Evolutionary conservation across 2,797 vertebrate genomes (phyloP), one percentile per base, ranked within the genome.

Genomic region (Naso thynnoides): DNA sequence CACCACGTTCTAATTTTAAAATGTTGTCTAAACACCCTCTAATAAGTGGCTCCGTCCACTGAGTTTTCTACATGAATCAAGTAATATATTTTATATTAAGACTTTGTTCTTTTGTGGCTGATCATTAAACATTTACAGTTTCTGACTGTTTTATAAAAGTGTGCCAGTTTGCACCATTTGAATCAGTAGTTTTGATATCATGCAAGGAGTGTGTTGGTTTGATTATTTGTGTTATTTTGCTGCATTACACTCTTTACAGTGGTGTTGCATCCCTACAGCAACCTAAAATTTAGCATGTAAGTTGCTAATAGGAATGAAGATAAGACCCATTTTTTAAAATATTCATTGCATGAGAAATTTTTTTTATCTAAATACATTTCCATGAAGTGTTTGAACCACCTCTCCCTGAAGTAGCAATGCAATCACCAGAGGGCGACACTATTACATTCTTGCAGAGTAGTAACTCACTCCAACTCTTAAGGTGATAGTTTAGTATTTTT

Each of bases 381-480:
- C 14, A 53, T 23, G 16, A 8, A 63, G 21, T 8, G 55, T 44
- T 69, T 29, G 33, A 60, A 48, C 8, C 38, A 9, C 47, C 6
- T 10, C 24, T 70, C 14, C 24, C 19, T 24, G 53, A 62, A 10
- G n/a, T 2, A 33, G 19, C 63, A 48, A 50, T 44, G 14, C 6
- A 26, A 8, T 85, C 85, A 86, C 41, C 48, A 81, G 79, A 78
- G 83, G 83, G 73, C 55, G 3, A 79, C 78, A 79, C 53, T 38
- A 10, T 49, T 53, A 45, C 10, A 0, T 62, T 45, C 6, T n/a
- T 41, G n/a, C n/a, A n/a, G n/a, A n/a, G n/a, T n/a, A n/a, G n/a
- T n/a, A n/a, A n/a, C n/a, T n/a, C n/a, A n/a, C n/a, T n/a, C n/a
- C n/a, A n/a, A n/a, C n/a, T n/a, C n/a, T n/a, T n/a, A n/a, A n/a